Evolutionary conservation across 2,888 invertebrate species (phyloP), one percentile per base, ranked within the genome.

Genomic region (Brachynemurus nebulosus): DNA sequence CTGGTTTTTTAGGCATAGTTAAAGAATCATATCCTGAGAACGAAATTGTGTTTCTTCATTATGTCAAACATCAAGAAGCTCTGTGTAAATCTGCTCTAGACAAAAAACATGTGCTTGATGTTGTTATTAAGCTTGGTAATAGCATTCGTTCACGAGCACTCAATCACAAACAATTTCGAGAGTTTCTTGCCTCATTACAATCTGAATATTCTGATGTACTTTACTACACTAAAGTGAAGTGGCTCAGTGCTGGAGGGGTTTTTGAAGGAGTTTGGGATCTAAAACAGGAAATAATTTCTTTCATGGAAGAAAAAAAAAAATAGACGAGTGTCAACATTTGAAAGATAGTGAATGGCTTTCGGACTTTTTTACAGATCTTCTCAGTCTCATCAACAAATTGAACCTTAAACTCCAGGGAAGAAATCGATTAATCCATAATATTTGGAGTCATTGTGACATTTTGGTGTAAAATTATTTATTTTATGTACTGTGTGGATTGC

Each of bases 91-190:
- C 25, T 11, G 11, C 7, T 45, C 41, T 51, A 44, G 46, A 53
- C 42, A 47, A 50, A 43, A 48, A 46, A 40, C 48, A 50, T 41
- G 49, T 51, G 38, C 41, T 51, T 40, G 40, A 48, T 44, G 44
- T 46, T 45, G 35, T 35, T 21, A 33, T 21, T 11, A 33, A 25
- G 9, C 30, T 41, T 33, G 42, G 25, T 4, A 41, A 41, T 33
- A 30, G 25, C 30, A 41, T 41, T 21, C 30, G 42, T 4, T 17
- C 19, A 41, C 42, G 42, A 9, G 42, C 42, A 4, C 9, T 41
- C 17, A 41, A 41, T 16, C 42, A 41, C 14, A 5, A 33, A 7
- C 42, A 41, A 12, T 41, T 41, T 40, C 7, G 17, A 19, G 12
- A 25, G 4, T 41, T 41, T 33, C 20, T 41, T 16, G 20, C 25